These are phyloP conservation scores for Carollia perspicillata DNA, from an alignment of 2,113 vertebrate species.

Conservation along the genomic window DNA sequence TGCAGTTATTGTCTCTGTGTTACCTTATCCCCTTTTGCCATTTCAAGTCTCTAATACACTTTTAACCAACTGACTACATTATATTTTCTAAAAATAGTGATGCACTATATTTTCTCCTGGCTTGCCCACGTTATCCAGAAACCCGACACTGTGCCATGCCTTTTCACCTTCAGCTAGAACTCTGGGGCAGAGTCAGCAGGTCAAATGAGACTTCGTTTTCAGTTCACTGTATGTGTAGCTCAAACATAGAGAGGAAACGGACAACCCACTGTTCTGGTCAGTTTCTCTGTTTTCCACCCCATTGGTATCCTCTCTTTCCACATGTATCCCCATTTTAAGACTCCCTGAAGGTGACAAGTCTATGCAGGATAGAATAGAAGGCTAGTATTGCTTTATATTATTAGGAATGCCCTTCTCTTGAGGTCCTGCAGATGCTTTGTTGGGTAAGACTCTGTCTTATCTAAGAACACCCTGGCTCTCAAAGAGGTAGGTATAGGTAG, in stretches of 20 bases:
- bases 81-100: no score
- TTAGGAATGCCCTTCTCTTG: background rate
- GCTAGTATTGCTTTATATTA: background rate
- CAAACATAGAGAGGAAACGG: background rate
- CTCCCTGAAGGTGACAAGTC: background rate
- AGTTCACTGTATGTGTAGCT: background rate
- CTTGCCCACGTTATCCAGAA: background rate
- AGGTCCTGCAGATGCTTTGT: background rate
- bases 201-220: background rate
- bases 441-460: background rate
- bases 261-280: background rate
- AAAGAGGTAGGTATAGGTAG: background rate
- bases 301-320: background rate
- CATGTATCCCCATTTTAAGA: background rate
- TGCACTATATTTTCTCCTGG: no score
- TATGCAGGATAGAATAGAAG: background rate
- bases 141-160: background rate
- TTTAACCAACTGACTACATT: no score
- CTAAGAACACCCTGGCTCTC: background rate
- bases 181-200: background rate
- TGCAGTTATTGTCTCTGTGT: no score
- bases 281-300: background rate
- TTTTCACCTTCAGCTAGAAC: background rate
- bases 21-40: no score
- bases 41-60: no score